A percentile compares a stretch with the other conserved stretches of the same genome.
Conservation (phyloP, 1,140 invertebrate genomes). For the Bilobella aurantiaca region DNA sequence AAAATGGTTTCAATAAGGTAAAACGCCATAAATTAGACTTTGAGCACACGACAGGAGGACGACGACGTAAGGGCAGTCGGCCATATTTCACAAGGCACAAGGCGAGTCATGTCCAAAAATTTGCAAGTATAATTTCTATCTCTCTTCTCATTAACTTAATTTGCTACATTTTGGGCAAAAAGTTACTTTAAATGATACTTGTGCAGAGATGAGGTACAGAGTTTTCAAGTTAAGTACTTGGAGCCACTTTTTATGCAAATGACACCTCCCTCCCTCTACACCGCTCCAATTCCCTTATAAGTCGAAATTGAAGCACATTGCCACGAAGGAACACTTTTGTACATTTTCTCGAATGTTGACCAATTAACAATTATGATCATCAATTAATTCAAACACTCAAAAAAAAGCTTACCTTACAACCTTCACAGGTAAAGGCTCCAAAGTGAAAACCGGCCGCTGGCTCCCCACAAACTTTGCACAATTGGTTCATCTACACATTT, state of each 20-base stretch:
- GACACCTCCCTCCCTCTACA: neutral
- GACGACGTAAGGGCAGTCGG: neutral
- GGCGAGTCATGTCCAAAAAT: no score
- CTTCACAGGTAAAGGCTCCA: constrained; percentile 50
- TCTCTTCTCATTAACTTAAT: constrained; percentile 1
- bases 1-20: neutral
- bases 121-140: neutral
- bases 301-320: no score
- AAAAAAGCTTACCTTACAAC: constrained; percentile 33
- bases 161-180: constrained; percentile 5
- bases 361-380: neutral
- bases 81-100: neutral
- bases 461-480: constrained; percentile 51
- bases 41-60: neutral
- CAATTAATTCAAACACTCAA: neutral
- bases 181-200: neutral
- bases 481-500: constrained; percentile 43
- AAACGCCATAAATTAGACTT: neutral
- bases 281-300: constrained; percentile 1
- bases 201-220: neutral
- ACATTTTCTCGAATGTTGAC: neutral
- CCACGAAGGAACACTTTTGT: no score
- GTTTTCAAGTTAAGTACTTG: no score
- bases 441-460: constrained; percentile 55
- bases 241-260: neutral